Percentiles rank a stretch among this genome's conserved stretches.
Conservation (phyloP, 2,113 vertebrate species). For the Percina caprodes region DNA sequence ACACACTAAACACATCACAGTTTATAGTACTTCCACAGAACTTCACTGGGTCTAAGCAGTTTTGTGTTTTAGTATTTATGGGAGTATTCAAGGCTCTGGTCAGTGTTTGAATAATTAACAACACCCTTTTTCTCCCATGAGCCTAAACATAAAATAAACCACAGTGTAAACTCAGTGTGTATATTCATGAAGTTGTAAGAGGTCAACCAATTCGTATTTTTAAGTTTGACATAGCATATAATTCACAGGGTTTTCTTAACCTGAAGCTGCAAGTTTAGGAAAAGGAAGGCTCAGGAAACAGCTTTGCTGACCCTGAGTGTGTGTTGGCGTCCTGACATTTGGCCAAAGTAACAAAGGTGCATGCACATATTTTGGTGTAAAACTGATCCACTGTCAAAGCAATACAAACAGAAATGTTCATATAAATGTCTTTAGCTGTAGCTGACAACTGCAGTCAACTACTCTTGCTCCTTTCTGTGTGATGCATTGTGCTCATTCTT, state of each 20-base stretch:
- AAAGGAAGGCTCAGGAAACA: background rate
- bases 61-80: background rate
- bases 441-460: background rate
- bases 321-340: slow-evolving; percentile 7
- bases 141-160: no score
- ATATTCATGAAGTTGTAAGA: background rate
- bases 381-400: background rate
- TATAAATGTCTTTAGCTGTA: slow-evolving; percentile 4
- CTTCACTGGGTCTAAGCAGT: background rate
- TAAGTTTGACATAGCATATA: background rate
- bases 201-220: background rate
- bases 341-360: background rate
- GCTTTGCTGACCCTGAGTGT: background rate
- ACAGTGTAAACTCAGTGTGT: background rate
- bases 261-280: background rate
- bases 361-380: slow-evolving; percentile 1
- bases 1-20: background rate
- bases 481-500: slow-evolving; percentile 3
- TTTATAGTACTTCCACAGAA: background rate
- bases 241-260: background rate
- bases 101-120: background rate
- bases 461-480: background rate
- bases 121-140: background rate
- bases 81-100: background rate
- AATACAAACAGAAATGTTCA: background rate